Conservation (phyloP, 2,113 vertebrate genomes). For the Chlorodrepanis virens region DNA sequence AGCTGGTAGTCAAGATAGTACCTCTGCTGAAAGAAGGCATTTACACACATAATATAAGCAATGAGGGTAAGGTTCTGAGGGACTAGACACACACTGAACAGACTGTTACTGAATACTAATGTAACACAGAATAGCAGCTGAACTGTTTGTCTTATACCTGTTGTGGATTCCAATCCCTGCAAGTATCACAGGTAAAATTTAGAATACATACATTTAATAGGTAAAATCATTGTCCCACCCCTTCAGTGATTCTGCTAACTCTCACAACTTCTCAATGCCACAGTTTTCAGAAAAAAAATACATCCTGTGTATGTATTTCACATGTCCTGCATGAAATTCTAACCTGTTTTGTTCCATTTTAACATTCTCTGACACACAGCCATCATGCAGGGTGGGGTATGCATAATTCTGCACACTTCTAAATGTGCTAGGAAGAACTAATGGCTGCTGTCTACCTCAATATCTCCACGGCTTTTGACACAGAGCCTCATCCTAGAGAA, state of each 20-base stretch:
- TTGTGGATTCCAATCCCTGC: background rate
- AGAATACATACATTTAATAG: background rate
- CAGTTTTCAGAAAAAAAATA: background rate
- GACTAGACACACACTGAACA: background rate
- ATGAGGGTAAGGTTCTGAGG: background rate
- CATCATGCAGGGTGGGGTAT: accelerated
- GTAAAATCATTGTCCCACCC: background rate
- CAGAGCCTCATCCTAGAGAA: background rate
- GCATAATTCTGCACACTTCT: background rate
- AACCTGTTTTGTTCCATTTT: background rate
- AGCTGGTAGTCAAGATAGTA: background rate
- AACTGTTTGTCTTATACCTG: background rate
- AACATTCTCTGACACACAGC: background rate
- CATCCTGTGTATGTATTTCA: background rate
- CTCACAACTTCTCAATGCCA: background rate
- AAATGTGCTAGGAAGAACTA: background rate
- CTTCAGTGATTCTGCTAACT: background rate
- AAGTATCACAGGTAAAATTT: background rate
- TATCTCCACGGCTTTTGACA: accelerated
- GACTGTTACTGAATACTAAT: background rate
- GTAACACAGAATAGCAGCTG: background rate
- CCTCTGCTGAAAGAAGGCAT: background rate
- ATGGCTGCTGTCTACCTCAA: accelerated
- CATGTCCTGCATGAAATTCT: background rate
- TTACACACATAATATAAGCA: background rate